Evolutionary conservation across 37 sponge, comb jelly and placozoan genomes (phyloP), one percentile per base, ranked within the genome.

Genomic region (Mnemiopsis leidyi): DNA sequence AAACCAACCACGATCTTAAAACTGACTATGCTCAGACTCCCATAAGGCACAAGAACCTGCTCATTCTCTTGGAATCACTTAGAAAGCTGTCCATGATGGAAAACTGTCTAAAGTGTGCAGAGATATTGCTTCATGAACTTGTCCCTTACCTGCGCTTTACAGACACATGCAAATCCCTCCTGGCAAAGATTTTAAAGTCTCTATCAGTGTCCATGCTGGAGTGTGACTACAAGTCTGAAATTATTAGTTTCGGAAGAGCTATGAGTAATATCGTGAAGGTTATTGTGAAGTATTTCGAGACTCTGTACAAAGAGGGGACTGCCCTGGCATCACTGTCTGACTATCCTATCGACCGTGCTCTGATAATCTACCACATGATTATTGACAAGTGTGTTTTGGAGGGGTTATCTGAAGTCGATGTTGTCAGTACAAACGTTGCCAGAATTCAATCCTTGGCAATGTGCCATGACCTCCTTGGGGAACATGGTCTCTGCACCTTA

Each of bases 111-210:
- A 85, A 85, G 25, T 85, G 90, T 40, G 90, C 61, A 0, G 90
- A 85, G 26, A 18, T 85, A 21, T 21, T 85, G 0, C 90, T 85
- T 18, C 40, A 85, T 39, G 90, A 85, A 39, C 21, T 85, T 23
- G 90, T 85, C 7, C 90, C 90, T 23, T 21, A 39, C 61, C 36
- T 85, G 90, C 23, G 90, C 24, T 85, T 85, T 39, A 85, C 90
- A 3, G 90, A 85, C 24, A 85, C 48, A 0, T 85, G 40, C 48
- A 85, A 85, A 38, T 85, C 90, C 13, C 61, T 85, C 1, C 24
- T 85, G 3, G 39, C 90, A 3, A 85, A 85, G 25, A 40, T 85
- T 23, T 25, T 40, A 18, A 85, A 85, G 29, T 38, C 90, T 23
- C 25, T 85, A 25, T 29, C 36, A 21, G 16, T 26, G 1, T 85